Conservation (phyloP, 2,113 vertebrate genomes). For the Stercorarius parasiticus region DNA sequence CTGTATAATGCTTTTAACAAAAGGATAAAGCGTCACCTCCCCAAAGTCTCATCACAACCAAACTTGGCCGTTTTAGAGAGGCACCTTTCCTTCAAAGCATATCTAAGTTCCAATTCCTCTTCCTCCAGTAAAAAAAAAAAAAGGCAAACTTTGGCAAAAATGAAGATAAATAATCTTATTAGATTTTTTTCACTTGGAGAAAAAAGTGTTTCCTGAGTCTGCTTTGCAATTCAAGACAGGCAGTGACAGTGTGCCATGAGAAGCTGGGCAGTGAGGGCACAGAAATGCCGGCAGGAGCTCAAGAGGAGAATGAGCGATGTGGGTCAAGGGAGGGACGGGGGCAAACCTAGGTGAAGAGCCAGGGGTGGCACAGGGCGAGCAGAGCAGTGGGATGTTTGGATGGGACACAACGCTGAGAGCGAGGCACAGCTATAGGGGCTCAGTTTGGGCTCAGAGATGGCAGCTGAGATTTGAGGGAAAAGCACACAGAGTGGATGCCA, state of each 20-base stretch:
- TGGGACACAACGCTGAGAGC: not conserved
- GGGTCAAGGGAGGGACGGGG: not conserved
- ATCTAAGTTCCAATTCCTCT: not conserved
- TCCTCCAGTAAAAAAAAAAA: not conserved
- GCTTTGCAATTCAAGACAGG: not conserved
- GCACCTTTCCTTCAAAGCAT: not conserved
- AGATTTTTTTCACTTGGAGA: not conserved
- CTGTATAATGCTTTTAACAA: not conserved
- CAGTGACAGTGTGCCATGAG: not conserved
- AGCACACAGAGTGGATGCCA: not conserved
- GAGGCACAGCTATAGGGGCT: not conserved
- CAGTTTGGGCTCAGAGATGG: not conserved
- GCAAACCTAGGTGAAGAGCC: not conserved
- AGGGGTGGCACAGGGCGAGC: not conserved
- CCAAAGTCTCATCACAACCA: not conserved
- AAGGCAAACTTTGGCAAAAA: not conserved
- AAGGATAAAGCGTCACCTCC: not conserved
- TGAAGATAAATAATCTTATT: not conserved
- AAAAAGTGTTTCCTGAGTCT: not conserved
- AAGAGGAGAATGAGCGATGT: not conserved
- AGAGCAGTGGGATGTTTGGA: not conserved
- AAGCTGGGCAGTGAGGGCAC: accelerated
- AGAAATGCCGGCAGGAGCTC: not conserved
- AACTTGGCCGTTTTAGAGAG: not conserved
- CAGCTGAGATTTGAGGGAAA: not conserved